Evolutionary conservation across 1,140 invertebrate species (phyloP), one percentile per base, ranked within the genome.

Genomic region (Ceratina australensis): DNA sequence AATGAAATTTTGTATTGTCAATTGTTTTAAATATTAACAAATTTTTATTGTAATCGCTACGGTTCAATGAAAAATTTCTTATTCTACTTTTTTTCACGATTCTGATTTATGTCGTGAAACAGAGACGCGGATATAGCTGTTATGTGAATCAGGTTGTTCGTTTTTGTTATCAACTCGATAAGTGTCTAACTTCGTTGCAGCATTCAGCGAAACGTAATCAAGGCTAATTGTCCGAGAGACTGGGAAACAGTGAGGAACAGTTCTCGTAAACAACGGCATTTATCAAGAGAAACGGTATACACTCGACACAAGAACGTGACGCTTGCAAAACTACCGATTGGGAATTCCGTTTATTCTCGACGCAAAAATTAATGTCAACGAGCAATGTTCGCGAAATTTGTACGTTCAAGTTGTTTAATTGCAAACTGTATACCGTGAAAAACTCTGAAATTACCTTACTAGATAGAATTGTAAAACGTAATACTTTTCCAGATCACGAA

Each of bases 171-270:
- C 60, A 15, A 16, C 59, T 50, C 15, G 57, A 56, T 16, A 16
- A 54, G 12, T 18, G 68, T 18, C 13, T 33, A 64, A 64, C 28
- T 16, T 28, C 0, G 60, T 64, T 47, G 15, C 72, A 10, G 49
- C 57, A 56, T 64, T 73, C 60, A 15, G 26, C 20, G 60, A 64
- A 73, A 73, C 49, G 26, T 72, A 64, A 72, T 72, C 71, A 54
- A 72, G 71, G 71, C 59, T 54, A 72, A 73, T 64, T 73, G 16
- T 54, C 54, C 49, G 24, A 50, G 49, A 47, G 28, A 10, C 26
- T 2, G 59, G 47, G 4, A 15, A 49, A 72, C 47, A 72, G 26
- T 33, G 47, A 63, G 26, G 49, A 73, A 56, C 72, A 47, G 47
- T 54, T 42, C 47, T 42, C 26, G n/a, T 73, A 61, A 54, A 61